phyloP scores from a whole-genome alignment of 1,140 invertebrate species.

The Formica selysi region DNA sequence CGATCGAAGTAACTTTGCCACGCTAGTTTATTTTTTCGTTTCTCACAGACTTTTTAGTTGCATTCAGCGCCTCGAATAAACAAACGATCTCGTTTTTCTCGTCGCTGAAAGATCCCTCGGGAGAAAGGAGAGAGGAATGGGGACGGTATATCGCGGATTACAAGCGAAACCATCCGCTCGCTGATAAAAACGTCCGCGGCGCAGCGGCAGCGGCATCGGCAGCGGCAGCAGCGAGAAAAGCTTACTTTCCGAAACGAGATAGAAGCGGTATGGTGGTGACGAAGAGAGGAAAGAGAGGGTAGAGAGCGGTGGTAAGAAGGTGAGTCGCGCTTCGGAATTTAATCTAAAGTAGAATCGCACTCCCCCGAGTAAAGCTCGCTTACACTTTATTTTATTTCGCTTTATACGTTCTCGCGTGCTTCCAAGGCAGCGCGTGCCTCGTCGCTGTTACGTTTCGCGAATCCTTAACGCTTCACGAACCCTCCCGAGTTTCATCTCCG shows the following conservation, averaged over 20 bases:
- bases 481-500: not conserved
- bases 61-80: conserved; percentile 23
- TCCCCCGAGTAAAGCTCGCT: conserved; percentile 72
- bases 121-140: not conserved
- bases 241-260: conserved; percentile 72
- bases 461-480: conserved; percentile 26
- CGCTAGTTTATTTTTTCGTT: not conserved
- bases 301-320: conserved; percentile 42
- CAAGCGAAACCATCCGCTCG: conserved; percentile 64
- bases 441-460: conserved; percentile 32
- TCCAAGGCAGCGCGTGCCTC: conserved; percentile 55
- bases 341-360: conserved; percentile 81
- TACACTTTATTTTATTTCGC: conserved; percentile 77
- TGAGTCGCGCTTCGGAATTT: conserved; percentile 78
- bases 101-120: conserved; percentile 52
- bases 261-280: not conserved
- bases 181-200: conserved; percentile 52
- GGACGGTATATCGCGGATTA: conserved; percentile 61
- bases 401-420: conserved; percentile 73
- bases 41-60: too few relatives aligned
- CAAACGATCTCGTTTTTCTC: conserved; percentile 50
- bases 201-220: too few relatives aligned
- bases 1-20: not conserved
- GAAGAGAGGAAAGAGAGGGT: not conserved
- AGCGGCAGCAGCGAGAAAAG: conserved; percentile 56